These are phyloP conservation scores for Elysia crispata DNA, from an alignment of 2,888 invertebrate species.

Conservation along the genomic window DNA sequence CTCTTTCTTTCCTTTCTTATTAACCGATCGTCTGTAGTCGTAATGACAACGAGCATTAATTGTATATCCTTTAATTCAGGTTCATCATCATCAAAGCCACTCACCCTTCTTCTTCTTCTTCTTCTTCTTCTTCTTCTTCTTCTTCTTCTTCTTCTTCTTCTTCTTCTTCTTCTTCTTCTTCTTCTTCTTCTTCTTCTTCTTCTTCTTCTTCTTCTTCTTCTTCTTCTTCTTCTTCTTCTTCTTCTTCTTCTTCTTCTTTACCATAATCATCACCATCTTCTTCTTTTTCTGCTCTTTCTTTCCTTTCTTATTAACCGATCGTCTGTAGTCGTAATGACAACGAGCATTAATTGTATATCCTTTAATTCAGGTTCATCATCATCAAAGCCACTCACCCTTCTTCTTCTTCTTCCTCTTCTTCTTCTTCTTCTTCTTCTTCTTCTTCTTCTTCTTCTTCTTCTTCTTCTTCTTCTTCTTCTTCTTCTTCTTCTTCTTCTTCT, in stretches of 20 bases:
- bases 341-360: no score
- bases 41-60: no score
- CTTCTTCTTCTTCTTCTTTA: slow-evolving; percentile 6
- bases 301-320: no score
- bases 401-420: slow-evolving; percentile 33
- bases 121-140: slow-evolving; percentile 36
- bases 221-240: slow-evolving; percentile 16
- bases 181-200: background rate
- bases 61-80: no score
- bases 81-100: no score
- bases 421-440: slow-evolving; percentile 25
- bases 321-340: no score
- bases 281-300: slow-evolving; percentile 9
- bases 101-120: slow-evolving; percentile 14
- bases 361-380: no score
- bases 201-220: background rate
- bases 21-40: no score
- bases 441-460: background rate
- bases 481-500: background rate
- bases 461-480: no score
- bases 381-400: background rate
- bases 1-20: slow-evolving; percentile 16
- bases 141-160: slow-evolving; percentile 13
- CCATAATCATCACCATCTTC: no score
- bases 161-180: no score